phyloP scores from a whole-genome alignment of 2,797 vertebrate genomes.

The Corythornis leucogaster region DNA sequence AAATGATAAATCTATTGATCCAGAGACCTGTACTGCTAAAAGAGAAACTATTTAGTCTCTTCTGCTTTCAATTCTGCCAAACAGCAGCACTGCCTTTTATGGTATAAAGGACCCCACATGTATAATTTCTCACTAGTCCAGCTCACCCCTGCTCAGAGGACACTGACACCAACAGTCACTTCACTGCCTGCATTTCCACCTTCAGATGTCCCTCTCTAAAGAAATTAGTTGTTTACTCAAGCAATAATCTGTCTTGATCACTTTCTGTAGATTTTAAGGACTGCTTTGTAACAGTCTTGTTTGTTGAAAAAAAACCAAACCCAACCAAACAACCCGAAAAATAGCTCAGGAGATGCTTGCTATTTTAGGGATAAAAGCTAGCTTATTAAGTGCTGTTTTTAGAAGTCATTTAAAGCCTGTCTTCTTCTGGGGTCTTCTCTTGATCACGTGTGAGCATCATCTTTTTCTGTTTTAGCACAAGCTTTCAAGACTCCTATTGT shows the following conservation, averaged over 20 bases:
- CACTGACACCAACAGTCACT: background rate
- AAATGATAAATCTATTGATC: background rate
- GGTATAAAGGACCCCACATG: background rate
- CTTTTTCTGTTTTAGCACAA: slow-evolving; percentile 3
- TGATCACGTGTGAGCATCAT: background rate
- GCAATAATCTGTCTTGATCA: background rate
- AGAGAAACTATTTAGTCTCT: background rate
- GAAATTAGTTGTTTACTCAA: background rate
- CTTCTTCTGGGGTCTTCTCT: background rate
- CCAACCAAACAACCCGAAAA: background rate
- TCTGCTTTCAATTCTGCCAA: background rate
- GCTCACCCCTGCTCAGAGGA: background rate
- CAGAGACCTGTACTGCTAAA: background rate
- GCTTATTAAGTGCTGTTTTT: background rate
- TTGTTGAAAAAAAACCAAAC: background rate
- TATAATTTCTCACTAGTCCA: background rate
- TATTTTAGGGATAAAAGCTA: slow-evolving; percentile 9
- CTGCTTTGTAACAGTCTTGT: background rate
- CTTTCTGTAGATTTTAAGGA: background rate
- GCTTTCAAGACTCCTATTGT: background rate
- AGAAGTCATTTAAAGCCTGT: slow-evolving; percentile 10
- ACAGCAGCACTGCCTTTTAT: background rate
- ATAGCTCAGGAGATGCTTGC: background rate
- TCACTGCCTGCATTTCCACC: background rate
- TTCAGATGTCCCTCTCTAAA: background rate